Evolutionary conservation across 2,888 invertebrate species (phyloP), one percentile per base, ranked within the genome.

Genomic region (Griposia aprilina): DNA sequence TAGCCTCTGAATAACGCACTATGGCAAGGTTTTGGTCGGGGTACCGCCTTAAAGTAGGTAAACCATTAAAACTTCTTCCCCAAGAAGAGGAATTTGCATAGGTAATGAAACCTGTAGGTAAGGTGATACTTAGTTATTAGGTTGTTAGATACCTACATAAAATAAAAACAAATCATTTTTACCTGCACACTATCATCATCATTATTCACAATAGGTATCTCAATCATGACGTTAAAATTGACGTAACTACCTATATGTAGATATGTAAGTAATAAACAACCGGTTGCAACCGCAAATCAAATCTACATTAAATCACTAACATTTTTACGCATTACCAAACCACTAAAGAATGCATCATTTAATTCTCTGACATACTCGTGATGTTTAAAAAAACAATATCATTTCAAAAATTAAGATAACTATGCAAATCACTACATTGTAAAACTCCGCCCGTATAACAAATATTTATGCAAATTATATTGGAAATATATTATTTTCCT

Each of bases 401-500:
- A 23, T 62, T 0, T 36, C 17, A 66, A 45, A 77, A 71, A 52
- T 63, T 59, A 45, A 69, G 67, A 68, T 76, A 67, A 3, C 62
- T 67, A 83, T 72, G 86, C n/a, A 71, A 80, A 87, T 80, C 5
- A 20, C 8, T 75, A 59, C 69, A 36, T 52, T 75, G 63, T 30
- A 26, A 63, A 73, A 71, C 59, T 41, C 13, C 13, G n/a, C 86
- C 88, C 86, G 88, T 79, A 89, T 89, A 68, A 23, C 41, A 20
- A 6, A 80, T 75, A 80, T 77, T 74, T 72, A 83, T 83, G 80
- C 36, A 52, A 78, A 88, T 77, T 26, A 45, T 63, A n/a, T 68
- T 62, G n/a, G 57, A 70, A 70, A 66, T 0, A 66, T 78, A 63
- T 67, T 67, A 68, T 87, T 88, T 87, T 75, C 52, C 52, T 59